phyloP scores from a whole-genome alignment of 2,113 vertebrate genomes.

The Antigone vipio region DNA sequence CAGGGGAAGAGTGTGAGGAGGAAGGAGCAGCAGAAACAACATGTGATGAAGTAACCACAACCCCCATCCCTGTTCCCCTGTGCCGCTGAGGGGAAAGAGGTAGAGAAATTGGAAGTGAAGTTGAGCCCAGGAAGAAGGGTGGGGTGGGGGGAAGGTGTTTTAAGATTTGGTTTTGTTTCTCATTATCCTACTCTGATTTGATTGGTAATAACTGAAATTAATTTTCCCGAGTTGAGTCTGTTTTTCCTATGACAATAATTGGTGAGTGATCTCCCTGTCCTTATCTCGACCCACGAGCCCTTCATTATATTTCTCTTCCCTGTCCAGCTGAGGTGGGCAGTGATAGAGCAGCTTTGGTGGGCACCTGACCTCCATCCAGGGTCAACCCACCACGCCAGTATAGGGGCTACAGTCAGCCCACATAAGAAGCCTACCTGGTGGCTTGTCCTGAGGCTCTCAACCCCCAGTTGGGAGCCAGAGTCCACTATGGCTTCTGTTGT shows the following conservation, averaged over 20 bases:
- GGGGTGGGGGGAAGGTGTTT: neutral
- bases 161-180: neutral
- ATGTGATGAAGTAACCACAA: neutral
- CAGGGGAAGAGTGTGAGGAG: neutral
- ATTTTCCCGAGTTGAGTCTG: neutral
- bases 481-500: neutral
- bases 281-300: neutral
- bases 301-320: neutral
- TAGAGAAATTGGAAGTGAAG: neutral
- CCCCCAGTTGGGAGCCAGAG: neutral
- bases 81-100: accelerated
- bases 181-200: neutral
- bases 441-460: neutral
- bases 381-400: neutral
- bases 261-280: neutral
- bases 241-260: neutral
- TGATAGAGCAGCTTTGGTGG: neutral
- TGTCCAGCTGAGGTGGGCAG: neutral
- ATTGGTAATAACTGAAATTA: neutral
- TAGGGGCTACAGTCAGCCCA: neutral
- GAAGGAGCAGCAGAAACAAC: neutral
- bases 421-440: neutral
- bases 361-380: neutral
- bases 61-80: too few species aligned
- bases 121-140: neutral